Percentiles rank a stretch among this genome's conserved stretches.
Conservation (phyloP, 2,888 invertebrate species). For the Cheilosia scutellata region DNA sequence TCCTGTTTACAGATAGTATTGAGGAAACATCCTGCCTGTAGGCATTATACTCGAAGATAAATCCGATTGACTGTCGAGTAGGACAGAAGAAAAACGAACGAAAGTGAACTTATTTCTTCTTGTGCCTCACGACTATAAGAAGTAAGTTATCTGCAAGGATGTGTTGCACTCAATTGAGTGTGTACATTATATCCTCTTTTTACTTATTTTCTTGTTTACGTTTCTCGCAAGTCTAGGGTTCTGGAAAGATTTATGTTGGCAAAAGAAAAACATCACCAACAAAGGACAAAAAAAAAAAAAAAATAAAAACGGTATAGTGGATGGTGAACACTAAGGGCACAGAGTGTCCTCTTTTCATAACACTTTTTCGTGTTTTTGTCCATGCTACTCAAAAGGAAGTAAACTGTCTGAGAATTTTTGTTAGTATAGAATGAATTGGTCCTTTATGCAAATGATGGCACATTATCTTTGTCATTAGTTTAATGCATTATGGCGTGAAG, state of each 20-base stretch:
- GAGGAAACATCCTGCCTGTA: constrained; percentile 42
- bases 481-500: constrained; percentile 22
- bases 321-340: neutral
- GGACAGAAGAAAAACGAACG: constrained; percentile 1
- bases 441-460: constrained; percentile 67
- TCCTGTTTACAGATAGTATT: constrained; percentile 31
- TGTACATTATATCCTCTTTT: constrained; percentile 47
- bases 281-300: neutral
- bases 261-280: constrained; percentile 9
- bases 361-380: constrained; percentile 7
- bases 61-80: constrained; percentile 52
- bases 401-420: constrained; percentile 53
- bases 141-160: constrained; percentile 69
- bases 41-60: constrained; percentile 30
- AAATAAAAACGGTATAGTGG: neutral
- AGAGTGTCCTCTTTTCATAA: constrained; percentile 35
- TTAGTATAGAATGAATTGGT: constrained; percentile 58
- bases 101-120: constrained; percentile 21
- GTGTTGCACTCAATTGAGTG: constrained; percentile 73
- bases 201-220: constrained; percentile 51
- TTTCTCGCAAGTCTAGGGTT: constrained; percentile 22
- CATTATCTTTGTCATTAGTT: constrained; percentile 50
- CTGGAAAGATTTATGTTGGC: constrained; percentile 55
- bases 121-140: constrained; percentile 36
- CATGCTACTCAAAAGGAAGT: constrained; percentile 32